These are phyloP conservation scores for Leptonema lineaticorne DNA, from an alignment of 1,140 invertebrate species.

Conservation along the genomic window DNA sequence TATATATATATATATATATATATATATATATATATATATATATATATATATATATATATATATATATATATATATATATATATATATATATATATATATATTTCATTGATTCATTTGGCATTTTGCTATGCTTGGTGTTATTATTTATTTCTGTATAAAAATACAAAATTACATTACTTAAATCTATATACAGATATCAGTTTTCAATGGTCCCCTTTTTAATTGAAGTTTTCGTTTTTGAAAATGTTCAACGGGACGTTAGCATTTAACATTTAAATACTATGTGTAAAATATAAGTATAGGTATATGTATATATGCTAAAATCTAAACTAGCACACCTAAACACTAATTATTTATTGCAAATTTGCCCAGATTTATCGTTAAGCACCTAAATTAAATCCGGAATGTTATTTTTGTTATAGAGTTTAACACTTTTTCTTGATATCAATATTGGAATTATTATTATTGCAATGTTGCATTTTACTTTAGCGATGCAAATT, in stretches of 20 bases:
- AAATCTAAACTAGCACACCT: constrained; percentile 34
- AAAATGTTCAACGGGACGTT: not conserved
- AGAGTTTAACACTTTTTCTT: no score
- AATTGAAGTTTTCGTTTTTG: not conserved
- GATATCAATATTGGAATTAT: no score
- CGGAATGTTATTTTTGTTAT: constrained; percentile 36
- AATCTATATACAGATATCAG: constrained; percentile 17
- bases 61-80: constrained; percentile 8
- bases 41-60: not conserved
- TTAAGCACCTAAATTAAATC: constrained; percentile 39
- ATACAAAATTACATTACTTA: constrained; percentile 16
- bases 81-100: constrained; percentile 16
- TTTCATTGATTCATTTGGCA: constrained; percentile 31
- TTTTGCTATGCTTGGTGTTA: constrained; percentile 35
- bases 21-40: no score
- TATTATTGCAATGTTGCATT: not conserved
- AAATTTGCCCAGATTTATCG: constrained; percentile 42
- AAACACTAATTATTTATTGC: constrained; percentile 41
- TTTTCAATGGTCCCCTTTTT: not conserved
- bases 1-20: no score
- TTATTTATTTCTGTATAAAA: constrained; percentile 24
- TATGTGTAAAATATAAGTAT: no score
- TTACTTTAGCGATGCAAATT: not conserved
- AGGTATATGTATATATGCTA: no score
- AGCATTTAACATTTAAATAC: not conserved